Percentiles rank a stretch among this genome's conserved stretches.
Conservation (phyloP, 2,797 vertebrate genomes). For the Muscicapa comitata region DNA sequence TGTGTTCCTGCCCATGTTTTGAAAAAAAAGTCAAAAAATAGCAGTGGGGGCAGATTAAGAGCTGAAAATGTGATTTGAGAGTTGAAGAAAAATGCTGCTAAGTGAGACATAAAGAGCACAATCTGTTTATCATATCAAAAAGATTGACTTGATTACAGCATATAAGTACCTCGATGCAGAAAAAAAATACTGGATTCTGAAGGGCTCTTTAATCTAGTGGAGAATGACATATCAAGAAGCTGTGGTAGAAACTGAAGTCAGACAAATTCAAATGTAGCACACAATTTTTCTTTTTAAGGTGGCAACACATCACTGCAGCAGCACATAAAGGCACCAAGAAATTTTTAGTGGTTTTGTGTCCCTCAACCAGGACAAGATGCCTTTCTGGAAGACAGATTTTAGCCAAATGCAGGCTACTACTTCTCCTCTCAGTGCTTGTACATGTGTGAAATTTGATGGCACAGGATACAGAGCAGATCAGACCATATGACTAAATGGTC, state of each 20-base stretch:
- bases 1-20: neutral
- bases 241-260: neutral
- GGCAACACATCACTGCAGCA: neutral
- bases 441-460: neutral
- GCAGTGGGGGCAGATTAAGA: neutral
- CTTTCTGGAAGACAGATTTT: neutral
- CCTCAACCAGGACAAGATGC: neutral
- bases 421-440: neutral
- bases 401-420: neutral
- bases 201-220: conserved; percentile 23
- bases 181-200: conserved; percentile 17
- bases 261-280: neutral
- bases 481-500: neutral
- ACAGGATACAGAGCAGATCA: neutral
- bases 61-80: conserved; percentile 29
- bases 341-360: neutral
- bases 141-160: conserved; percentile 46
- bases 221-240: neutral
- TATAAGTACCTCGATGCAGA: neutral
- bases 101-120: conserved; percentile 32
- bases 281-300: conserved; percentile 6
- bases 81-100: conserved; percentile 28
- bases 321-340: neutral
- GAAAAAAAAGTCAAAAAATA: neutral
- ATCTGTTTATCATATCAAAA: conserved; percentile 47